Evolutionary conservation across 1,140 invertebrate species (phyloP).

Genomic region (Rhyacophila brunnea): DNA sequence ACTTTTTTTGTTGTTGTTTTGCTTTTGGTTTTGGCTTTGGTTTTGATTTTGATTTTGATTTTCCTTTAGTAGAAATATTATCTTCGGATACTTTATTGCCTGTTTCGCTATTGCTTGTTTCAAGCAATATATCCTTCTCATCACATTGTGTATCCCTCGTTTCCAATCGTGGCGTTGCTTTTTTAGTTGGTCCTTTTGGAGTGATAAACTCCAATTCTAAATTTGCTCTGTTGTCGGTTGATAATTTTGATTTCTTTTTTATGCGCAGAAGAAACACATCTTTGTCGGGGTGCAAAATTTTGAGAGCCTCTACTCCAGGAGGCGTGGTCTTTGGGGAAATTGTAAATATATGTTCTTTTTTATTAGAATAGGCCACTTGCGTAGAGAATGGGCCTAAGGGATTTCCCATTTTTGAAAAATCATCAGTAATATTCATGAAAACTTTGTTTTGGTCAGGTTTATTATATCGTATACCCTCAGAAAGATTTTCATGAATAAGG

Average conservation of each 20-base stretch:
- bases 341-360: slow-evolving; percentile 28
- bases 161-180: slow-evolving; percentile 40
- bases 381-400: slow-evolving; percentile 1
- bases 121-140: slow-evolving; percentile 22
- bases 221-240: slow-evolving; percentile 36
- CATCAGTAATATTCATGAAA: not conserved
- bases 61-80: too few species aligned
- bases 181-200: slow-evolving; percentile 42
- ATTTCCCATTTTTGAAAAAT: not conserved
- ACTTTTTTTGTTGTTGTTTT: too few species aligned
- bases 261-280: slow-evolving; percentile 43
- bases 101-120: too few species aligned
- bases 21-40: too few species aligned
- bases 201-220: slow-evolving; percentile 46
- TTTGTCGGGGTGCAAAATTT: slow-evolving; percentile 43
- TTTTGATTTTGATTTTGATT: too few species aligned
- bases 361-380: slow-evolving; percentile 4
- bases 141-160: slow-evolving; percentile 44
- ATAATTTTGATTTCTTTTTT: slow-evolving; percentile 32
- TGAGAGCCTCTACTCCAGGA: slow-evolving; percentile 27
- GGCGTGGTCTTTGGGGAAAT: slow-evolving; percentile 19
- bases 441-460: slow-evolving; percentile 8
- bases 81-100: too few species aligned
- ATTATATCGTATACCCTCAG: not conserved
- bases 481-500: not conserved